A percentile compares a stretch with the other conserved stretches of the same genome.
These are phyloP conservation scores for Lepus timidus DNA, from an alignment of 2,113 vertebrate species.

Conservation along the genomic window DNA sequence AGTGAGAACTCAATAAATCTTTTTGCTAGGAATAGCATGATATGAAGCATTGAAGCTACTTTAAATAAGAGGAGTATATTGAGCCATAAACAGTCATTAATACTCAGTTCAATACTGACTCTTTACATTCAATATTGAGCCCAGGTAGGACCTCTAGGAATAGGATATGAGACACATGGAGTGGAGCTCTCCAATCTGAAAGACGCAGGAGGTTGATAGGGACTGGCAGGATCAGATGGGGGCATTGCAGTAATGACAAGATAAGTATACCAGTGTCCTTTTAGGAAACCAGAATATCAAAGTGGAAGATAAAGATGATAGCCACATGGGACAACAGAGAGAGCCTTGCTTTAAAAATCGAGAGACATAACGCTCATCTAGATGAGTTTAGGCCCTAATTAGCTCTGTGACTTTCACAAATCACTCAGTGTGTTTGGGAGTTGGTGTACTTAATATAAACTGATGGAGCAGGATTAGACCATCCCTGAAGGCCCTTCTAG, in stretches of 20 bases:
- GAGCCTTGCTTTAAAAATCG: not conserved
- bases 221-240: not conserved
- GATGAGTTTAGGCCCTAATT: not conserved
- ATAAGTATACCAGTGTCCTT: not conserved
- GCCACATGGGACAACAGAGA: not conserved
- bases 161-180: not conserved
- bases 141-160: not conserved
- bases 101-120: not conserved
- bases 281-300: not conserved
- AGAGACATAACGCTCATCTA: not conserved
- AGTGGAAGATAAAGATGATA: not conserved
- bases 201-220: not conserved
- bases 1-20: slow-evolving; percentile 51
- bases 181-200: not conserved
- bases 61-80: not conserved
- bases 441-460: not conserved
- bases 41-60: not conserved
- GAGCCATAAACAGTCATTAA: not conserved
- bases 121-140: not conserved
- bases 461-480: not conserved
- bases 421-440: not conserved
- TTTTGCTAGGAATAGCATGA: not conserved
- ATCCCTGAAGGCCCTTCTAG: not conserved
- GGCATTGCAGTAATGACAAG: not conserved
- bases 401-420: not conserved